Percentiles rank a stretch among this genome's conserved stretches.
Conservation (phyloP, 2,113 vertebrate species). For the Arothron firmamentum region DNA sequence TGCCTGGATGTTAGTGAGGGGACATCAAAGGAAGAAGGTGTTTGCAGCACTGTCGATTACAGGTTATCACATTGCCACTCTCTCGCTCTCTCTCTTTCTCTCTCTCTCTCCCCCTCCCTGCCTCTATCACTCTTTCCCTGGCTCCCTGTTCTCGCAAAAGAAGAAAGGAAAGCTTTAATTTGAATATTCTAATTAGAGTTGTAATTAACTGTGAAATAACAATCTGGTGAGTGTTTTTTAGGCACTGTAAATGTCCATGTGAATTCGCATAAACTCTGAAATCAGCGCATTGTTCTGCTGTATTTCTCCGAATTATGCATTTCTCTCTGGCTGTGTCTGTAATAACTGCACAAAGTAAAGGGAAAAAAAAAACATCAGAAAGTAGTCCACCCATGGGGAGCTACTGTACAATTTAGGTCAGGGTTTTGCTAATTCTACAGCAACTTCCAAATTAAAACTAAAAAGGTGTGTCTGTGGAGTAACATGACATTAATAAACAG, state of each 20-base stretch:
- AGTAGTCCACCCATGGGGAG: conserved; percentile 50
- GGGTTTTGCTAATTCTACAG: conserved; percentile 46
- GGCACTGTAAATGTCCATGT: conserved; percentile 64
- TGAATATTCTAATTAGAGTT: conserved; percentile 83
- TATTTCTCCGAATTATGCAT: conserved; percentile 51
- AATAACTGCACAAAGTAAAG: conserved; percentile 45
- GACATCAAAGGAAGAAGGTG: conserved; percentile 95
- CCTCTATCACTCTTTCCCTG: conserved; percentile 47
- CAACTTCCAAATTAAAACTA: conserved; percentile 40
- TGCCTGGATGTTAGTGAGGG: conserved; percentile 94
- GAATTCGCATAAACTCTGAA: conserved; percentile 69
- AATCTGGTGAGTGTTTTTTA: conserved; percentile 69
- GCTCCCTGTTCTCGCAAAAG: conserved; percentile 59
- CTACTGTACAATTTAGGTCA: conserved; percentile 58
- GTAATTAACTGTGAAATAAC: conserved; percentile 82
- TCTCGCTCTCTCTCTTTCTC: conserved; percentile 55
- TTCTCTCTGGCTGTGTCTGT: conserved; percentile 45
- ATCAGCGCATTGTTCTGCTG: conserved; percentile 55
- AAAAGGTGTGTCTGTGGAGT: conserved; percentile 35
- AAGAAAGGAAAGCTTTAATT: conserved; percentile 74
- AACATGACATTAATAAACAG: conserved; percentile 40
- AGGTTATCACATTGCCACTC: conserved; percentile 84
- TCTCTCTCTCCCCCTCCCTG: conserved; percentile 33
- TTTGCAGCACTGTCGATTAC: conserved; percentile 89
- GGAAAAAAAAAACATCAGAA: conserved; percentile 38